These are phyloP conservation scores for Mamestra configurata DNA, from an alignment of 1,140 invertebrate species.

Conservation along the genomic window DNA sequence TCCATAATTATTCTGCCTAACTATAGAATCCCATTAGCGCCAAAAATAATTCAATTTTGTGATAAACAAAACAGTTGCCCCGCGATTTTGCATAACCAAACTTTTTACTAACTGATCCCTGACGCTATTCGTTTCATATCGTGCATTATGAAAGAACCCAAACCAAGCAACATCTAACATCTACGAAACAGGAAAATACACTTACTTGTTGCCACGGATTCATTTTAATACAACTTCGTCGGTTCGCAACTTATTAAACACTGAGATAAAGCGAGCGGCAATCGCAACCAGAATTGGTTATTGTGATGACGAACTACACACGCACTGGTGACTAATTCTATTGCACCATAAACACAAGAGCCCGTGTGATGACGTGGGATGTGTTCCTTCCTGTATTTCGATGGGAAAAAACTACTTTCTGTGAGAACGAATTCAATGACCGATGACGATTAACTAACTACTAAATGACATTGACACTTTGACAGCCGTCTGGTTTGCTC, in stretches of 20 bases:
- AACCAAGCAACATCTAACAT: not conserved
- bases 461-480: conserved; percentile 16
- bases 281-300: not conserved
- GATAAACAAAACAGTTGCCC: conserved; percentile 34
- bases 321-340: conserved; percentile 29
- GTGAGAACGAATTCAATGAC: conserved; percentile 9
- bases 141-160: conserved; percentile 16
- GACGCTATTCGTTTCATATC: not conserved
- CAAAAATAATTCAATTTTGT: conserved; percentile 3
- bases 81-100: not conserved
- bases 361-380: conserved; percentile 10
- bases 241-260: conserved; percentile 20
- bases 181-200: conserved; percentile 3
- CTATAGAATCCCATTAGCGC: not conserved
- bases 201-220: conserved; percentile 45
- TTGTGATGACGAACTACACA: conserved; percentile 29
- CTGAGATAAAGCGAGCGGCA: not conserved
- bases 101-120: not conserved
- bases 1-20: not conserved
- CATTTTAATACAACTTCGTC: conserved; percentile 30
- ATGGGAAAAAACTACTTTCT: conserved; percentile 30
- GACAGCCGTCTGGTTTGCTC: not conserved
- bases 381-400: conserved; percentile 8
- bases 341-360: conserved; percentile 40
- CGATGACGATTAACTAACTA: conserved; percentile 1